Conservation (phyloP, 2,888 invertebrate species). For the Agrotis segetum region DNA sequence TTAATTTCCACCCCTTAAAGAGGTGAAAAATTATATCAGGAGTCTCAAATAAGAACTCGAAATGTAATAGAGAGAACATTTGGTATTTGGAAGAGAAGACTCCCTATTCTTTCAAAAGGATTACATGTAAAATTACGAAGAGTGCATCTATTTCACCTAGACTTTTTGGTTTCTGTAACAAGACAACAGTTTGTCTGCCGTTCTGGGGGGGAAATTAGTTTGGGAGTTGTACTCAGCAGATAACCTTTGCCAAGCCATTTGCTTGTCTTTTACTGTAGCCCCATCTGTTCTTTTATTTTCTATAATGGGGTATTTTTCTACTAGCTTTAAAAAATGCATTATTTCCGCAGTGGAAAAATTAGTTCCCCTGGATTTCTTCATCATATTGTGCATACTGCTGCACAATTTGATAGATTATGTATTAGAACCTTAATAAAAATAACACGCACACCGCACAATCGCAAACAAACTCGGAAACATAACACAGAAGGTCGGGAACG, state of each 20-base stretch:
- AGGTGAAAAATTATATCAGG: too few relatives aligned
- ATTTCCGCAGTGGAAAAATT: conserved; percentile 1
- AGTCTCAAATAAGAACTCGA: too few relatives aligned
- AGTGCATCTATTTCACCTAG: neutral
- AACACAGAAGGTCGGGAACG: too few relatives aligned
- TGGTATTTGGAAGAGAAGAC: too few relatives aligned
- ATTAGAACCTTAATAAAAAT: conserved; percentile 6
- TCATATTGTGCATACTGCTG: neutral
- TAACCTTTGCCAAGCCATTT: neutral
- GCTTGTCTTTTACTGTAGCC: neutral
- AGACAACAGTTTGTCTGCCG: neutral
- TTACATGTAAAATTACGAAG: too few relatives aligned
- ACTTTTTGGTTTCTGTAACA: neutral
- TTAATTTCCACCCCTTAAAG: too few relatives aligned
- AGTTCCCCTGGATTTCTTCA: neutral
- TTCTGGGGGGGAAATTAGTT: conserved; percentile 2
- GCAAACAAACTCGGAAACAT: too few relatives aligned
- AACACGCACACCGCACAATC: too few relatives aligned
- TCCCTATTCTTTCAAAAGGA: too few relatives aligned
- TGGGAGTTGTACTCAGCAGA: neutral
- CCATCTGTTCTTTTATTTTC: conserved; percentile 1
- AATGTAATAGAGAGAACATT: too few relatives aligned
- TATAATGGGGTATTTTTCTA: neutral
- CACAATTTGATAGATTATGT: too few relatives aligned
- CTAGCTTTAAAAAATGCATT: neutral